Percentiles rank a stretch among this genome's conserved stretches.
Conservation (phyloP, 2,797 vertebrate species). For the Hypotaenidia okinawae region DNA sequence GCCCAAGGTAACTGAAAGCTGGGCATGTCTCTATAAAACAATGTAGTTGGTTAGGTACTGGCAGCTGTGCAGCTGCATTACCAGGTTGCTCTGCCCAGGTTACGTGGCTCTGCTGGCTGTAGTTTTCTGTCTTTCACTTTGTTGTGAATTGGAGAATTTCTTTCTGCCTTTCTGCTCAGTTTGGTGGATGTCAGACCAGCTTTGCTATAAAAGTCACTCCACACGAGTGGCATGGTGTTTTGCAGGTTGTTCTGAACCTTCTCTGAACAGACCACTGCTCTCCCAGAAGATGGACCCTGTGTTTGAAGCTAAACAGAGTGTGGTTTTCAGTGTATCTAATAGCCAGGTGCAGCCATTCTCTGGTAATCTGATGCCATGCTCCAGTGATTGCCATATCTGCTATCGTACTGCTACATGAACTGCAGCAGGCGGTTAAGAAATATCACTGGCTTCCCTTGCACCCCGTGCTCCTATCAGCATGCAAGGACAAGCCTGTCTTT, state of each 20-base stretch:
- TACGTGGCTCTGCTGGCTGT: neutral
- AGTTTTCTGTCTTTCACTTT: neutral
- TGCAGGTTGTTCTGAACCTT: neutral
- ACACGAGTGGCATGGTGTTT: fast-evolving
- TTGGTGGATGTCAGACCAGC: neutral
- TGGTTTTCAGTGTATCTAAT: neutral
- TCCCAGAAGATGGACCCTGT: neutral
- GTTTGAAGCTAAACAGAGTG: neutral
- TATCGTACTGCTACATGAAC: neutral
- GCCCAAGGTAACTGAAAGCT: neutral
- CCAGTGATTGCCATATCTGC: neutral
- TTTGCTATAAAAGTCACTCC: neutral
- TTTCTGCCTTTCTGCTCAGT: neutral
- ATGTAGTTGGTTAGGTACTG: neutral
- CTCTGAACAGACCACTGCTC: neutral
- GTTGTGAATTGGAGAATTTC: neutral
- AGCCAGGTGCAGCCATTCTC: neutral
- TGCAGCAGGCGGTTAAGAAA: neutral
- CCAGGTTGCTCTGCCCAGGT: neutral
- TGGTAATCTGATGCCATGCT: neutral
- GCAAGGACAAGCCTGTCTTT: neutral
- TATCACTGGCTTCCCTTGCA: neutral
- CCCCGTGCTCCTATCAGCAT: neutral
- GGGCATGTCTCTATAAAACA: neutral
- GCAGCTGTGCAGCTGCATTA: neutral